Conservation (phyloP, 2,888 invertebrate genomes). For the Dendrolimus pini region DNA sequence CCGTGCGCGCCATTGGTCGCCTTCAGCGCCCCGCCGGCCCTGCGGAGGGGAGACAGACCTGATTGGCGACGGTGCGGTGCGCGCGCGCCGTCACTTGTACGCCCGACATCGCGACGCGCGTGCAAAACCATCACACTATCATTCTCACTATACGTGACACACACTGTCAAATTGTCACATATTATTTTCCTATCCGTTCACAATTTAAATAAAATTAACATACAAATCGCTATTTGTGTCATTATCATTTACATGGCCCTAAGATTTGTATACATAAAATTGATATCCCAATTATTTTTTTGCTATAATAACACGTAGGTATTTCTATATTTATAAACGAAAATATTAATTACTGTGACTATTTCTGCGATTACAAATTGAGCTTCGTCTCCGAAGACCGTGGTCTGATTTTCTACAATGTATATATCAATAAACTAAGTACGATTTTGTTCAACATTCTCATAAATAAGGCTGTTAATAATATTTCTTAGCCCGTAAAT, state of each 20-base stretch:
- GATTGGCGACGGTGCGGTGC: slow-evolving; percentile 60
- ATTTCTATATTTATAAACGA: no score
- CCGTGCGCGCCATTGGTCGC: slow-evolving; percentile 82
- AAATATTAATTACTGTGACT: no score
- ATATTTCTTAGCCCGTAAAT: no score
- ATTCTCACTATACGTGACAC: slow-evolving; percentile 42
- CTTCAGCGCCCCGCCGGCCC: slow-evolving; percentile 78
- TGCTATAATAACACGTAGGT: no score
- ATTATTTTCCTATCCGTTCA: slow-evolving; percentile 29
- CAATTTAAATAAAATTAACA: slow-evolving; percentile 37
- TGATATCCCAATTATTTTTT: neutral
- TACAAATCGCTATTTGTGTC: slow-evolving; percentile 27
- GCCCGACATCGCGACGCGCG: slow-evolving; percentile 37
- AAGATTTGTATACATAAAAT: neutral
- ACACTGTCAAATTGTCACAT: slow-evolving; percentile 38
- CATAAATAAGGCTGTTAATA: no score
- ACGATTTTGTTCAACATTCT: no score
- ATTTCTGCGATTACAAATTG: no score
- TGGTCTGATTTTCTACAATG: no score
- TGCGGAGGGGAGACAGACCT: slow-evolving; percentile 78
- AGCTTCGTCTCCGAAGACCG: no score
- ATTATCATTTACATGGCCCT: slow-evolving; percentile 12
- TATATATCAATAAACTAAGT: no score
- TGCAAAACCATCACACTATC: slow-evolving; percentile 44
- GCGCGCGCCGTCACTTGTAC: slow-evolving; percentile 50